Conservation (phyloP, 2,888 invertebrate genomes). For the Synergus laeviventris region DNA sequence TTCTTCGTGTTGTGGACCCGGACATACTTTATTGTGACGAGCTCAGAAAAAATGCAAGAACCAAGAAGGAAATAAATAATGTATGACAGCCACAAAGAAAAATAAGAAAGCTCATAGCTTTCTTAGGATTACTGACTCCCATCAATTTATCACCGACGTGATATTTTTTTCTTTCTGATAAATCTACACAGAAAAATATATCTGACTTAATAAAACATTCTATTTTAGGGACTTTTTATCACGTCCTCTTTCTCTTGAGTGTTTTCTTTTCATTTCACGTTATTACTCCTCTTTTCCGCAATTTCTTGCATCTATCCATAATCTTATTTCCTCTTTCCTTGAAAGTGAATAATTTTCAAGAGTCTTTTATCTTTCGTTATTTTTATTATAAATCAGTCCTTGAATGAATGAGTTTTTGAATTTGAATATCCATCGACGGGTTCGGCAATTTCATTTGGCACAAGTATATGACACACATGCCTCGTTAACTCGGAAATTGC, state of each 20-base stretch:
- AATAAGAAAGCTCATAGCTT: not conserved
- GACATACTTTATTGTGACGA: conserved; percentile 9
- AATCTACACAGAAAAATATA: conserved; percentile 4
- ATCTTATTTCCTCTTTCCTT: too few relatives aligned
- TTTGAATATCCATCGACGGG: not conserved
- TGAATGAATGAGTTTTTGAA: not conserved
- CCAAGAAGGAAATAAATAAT: not conserved
- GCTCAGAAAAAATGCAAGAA: conserved; percentile 1
- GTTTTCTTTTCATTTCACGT: too few relatives aligned
- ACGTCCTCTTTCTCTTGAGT: not conserved
- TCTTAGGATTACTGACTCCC: not conserved
- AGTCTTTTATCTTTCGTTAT: too few relatives aligned
- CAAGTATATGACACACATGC: not conserved
- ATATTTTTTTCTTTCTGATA: not conserved
- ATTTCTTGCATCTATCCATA: too few relatives aligned
- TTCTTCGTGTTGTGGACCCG: not conserved
- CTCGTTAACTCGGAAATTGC: conserved; percentile 26
- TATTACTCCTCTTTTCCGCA: too few relatives aligned
- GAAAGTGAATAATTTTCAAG: too few relatives aligned
- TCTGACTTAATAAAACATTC: not conserved
- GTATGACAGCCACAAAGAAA: not conserved
- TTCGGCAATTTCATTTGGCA: not conserved
- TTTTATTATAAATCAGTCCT: too few relatives aligned
- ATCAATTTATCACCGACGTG: not conserved
- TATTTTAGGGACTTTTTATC: not conserved